Conservation (phyloP, 2,888 invertebrate genomes). For the Blastobasis lacticolella region DNA sequence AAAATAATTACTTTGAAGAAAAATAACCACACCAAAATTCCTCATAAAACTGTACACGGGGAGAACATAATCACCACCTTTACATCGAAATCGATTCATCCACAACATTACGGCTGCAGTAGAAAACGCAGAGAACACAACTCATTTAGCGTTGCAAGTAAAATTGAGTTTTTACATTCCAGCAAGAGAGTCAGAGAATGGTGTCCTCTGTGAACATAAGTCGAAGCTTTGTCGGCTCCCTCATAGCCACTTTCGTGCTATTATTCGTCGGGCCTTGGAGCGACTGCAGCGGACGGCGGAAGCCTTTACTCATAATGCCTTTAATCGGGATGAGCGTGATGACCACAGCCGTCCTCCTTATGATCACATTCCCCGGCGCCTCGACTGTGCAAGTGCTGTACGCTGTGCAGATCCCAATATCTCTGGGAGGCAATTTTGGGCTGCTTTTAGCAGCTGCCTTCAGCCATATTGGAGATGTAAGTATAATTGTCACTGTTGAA, state of each 20-base stretch:
- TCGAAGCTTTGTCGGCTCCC: slow-evolving; percentile 58
- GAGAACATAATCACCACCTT: too few relatives aligned
- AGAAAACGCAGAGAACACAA: too few relatives aligned
- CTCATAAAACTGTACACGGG: too few relatives aligned
- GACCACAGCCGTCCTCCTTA: slow-evolving; percentile 56
- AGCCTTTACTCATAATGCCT: slow-evolving; percentile 72
- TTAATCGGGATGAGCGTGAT: slow-evolving; percentile 70
- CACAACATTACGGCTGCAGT: too few relatives aligned
- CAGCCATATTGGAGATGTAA: slow-evolving; percentile 85
- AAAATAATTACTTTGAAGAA: too few relatives aligned
- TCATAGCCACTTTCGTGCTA: slow-evolving; percentile 76
- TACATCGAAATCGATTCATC: too few relatives aligned
- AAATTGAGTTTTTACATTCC: slow-evolving; percentile 20
- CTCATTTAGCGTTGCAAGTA: too few relatives aligned
- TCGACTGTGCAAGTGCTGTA: slow-evolving; percentile 56
- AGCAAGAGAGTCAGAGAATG: slow-evolving; percentile 70
- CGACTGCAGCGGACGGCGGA: slow-evolving; percentile 73
- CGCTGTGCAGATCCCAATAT: slow-evolving; percentile 76
- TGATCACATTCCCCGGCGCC: slow-evolving; percentile 58
- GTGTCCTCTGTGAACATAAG: slow-evolving; percentile 81
- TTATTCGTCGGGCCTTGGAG: slow-evolving; percentile 78
- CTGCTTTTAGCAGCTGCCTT: slow-evolving; percentile 83
- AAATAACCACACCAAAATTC: too few relatives aligned
- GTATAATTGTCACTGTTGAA: slow-evolving; percentile 31
- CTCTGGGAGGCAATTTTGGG: slow-evolving; percentile 79